Conservation (phyloP, 2,113 vertebrate species). For the Calypte anna region DNA sequence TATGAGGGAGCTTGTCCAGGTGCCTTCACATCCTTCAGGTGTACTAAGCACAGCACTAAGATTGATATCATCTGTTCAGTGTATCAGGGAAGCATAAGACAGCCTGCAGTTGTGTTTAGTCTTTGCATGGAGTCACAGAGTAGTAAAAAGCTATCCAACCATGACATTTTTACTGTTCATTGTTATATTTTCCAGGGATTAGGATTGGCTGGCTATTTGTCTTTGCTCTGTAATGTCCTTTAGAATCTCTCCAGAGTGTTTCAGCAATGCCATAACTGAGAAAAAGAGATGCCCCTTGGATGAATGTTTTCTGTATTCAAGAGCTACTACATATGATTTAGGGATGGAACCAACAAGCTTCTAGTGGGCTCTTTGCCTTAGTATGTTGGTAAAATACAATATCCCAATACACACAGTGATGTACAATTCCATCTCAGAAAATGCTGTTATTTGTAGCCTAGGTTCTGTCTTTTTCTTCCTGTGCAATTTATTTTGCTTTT, state of each 20-base stretch:
- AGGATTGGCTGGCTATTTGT: background rate
- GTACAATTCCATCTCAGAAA: background rate
- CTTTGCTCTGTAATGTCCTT: background rate
- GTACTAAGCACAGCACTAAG: accelerated
- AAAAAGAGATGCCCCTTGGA: background rate
- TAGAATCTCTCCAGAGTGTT: background rate
- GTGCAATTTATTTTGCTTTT: background rate
- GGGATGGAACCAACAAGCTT: background rate
- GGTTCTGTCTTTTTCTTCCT: background rate
- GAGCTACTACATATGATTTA: background rate
- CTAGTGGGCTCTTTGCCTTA: background rate
- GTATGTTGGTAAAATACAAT: background rate
- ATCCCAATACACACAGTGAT: background rate
- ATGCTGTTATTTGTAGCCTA: background rate
- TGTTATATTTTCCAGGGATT: background rate
- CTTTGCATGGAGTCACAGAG: background rate
- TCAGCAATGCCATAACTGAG: background rate
- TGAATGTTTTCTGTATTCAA: background rate
- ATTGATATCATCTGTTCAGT: background rate
- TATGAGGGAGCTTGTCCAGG: background rate
- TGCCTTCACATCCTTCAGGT: background rate
- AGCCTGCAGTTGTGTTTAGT: background rate
- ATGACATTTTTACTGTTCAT: background rate
- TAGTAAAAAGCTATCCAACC: background rate
- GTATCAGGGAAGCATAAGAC: background rate